Conservation (phyloP, 1,140 invertebrate genomes). For the Drosophila aff. region DNA sequence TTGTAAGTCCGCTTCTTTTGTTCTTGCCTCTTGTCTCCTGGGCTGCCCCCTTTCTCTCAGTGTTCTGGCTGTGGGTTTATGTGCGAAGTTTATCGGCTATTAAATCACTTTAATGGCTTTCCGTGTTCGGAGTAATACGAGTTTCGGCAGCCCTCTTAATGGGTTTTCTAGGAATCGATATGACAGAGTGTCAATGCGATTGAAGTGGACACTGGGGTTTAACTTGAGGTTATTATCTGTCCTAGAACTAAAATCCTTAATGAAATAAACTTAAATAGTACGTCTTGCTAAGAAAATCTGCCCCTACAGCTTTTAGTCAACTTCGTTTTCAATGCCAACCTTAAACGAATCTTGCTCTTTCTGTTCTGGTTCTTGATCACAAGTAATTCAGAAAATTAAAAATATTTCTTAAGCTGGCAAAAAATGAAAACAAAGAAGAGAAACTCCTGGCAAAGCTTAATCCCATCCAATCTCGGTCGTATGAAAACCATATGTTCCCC, state of each 20-base stretch:
- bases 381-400: conserved; percentile 10
- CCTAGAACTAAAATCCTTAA: too few relatives aligned
- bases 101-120: conserved; percentile 80
- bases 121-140: conserved; percentile 21
- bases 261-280: neutral
- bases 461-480: conserved; percentile 29
- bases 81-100: conserved; percentile 73
- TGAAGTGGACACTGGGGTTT: neutral
- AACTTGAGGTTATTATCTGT: neutral
- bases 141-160: conserved; percentile 12
- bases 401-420: conserved; percentile 17
- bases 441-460: conserved; percentile 33
- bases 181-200: conserved; percentile 35
- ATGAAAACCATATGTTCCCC: conserved; percentile 35
- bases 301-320: neutral
- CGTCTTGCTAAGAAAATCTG: neutral
- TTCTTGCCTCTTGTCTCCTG: conserved; percentile 21
- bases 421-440: neutral
- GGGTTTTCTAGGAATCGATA: conserved; percentile 8
- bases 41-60: conserved; percentile 46
- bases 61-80: conserved; percentile 24
- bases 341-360: neutral
- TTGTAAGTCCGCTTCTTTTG: conserved; percentile 21
- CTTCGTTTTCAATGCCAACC: neutral
- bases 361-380: neutral